These are phyloP conservation scores for Netelia melanura DNA, from an alignment of 2,888 invertebrate species.

Conservation along the genomic window DNA sequence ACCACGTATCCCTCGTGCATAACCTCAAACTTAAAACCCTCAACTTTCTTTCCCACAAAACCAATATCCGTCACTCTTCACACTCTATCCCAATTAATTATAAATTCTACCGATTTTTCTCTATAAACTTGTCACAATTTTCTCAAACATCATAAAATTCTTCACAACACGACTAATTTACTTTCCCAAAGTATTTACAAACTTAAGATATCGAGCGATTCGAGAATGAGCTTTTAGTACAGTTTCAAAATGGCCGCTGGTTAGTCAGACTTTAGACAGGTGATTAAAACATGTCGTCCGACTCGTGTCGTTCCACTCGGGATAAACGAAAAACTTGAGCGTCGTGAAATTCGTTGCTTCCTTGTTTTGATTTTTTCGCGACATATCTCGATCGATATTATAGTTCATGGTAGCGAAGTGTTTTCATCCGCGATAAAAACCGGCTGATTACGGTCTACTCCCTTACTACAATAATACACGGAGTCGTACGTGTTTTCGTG, in stretches of 20 bases:
- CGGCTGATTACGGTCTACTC: conserved; percentile 30
- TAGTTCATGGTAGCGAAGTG: neutral
- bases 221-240: conserved; percentile 64
- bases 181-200: neutral
- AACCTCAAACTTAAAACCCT: neutral
- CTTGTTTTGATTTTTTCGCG: neutral
- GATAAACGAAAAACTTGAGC: no score
- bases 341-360: conserved; percentile 1
- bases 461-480: neutral
- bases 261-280: conserved; percentile 74
- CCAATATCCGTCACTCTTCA: neutral
- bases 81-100: neutral
- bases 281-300: conserved; percentile 26
- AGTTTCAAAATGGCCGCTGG: conserved; percentile 77
- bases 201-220: conserved; percentile 51
- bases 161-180: neutral
- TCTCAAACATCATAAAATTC: neutral
- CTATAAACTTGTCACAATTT: neutral
- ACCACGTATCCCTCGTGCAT: no score
- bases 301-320: conserved; percentile 6
- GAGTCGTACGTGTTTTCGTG: neutral
- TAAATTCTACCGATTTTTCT: neutral
- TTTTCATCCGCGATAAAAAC: neutral
- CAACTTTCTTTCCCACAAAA: neutral
- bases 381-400: conserved; percentile 5